Conservation (phyloP, 2,113 vertebrate species). For the Channa argus region DNA sequence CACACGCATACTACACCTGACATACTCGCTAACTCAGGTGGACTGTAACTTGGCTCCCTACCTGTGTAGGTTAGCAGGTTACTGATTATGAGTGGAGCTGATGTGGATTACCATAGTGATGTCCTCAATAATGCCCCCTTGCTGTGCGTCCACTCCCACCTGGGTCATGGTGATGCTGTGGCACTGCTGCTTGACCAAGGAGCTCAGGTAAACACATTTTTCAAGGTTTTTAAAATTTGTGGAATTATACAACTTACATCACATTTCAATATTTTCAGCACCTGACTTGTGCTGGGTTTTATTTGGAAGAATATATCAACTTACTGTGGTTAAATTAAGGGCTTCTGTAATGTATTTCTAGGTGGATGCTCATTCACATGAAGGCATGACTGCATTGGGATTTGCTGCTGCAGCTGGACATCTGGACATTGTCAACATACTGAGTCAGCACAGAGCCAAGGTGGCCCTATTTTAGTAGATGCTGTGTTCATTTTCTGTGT, state of each 20-base stretch:
- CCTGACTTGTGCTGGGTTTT: neutral
- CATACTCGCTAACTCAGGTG: too few relatives aligned
- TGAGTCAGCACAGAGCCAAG: constrained; percentile 93
- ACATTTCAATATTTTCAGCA: neutral
- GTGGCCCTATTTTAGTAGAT: constrained; percentile 69
- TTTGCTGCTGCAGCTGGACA: constrained; percentile 93
- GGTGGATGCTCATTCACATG: constrained; percentile 91
- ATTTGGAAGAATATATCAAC: neutral
- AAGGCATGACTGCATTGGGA: constrained; percentile 91
- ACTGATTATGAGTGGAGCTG: constrained; percentile 93
- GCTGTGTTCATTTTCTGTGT: too few relatives aligned
- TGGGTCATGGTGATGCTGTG: constrained; percentile 93
- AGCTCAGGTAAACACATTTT: constrained; percentile 78
- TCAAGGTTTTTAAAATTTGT: too few relatives aligned
- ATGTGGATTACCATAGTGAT: constrained; percentile 91
- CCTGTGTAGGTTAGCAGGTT: constrained; percentile 90
- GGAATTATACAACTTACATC: neutral
- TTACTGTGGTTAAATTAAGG: neutral
- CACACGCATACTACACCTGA: constrained; percentile 1
- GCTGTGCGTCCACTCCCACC: constrained; percentile 93
- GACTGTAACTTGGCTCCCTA: neutral
- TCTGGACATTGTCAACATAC: constrained; percentile 87
- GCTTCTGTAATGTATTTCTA: constrained; percentile 7
- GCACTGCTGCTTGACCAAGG: constrained; percentile 92
- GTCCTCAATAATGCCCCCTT: constrained; percentile 94